Evolutionary conservation across 2,888 invertebrate genomes (phyloP).

Genomic region (Himalopsyche kuldschensis): DNA sequence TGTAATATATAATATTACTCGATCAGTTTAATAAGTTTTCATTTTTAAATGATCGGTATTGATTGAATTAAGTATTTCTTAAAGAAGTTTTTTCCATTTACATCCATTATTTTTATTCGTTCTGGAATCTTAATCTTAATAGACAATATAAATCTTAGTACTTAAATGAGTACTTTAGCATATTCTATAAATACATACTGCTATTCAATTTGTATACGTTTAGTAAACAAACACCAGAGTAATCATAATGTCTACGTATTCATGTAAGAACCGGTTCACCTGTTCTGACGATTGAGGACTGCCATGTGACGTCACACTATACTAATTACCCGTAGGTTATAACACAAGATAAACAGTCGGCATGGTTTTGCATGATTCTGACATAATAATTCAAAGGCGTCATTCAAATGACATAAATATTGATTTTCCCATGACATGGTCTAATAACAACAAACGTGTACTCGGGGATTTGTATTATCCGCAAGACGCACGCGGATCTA

Average conservation of each 20-base stretch:
- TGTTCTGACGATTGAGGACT: neutral
- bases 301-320: neutral
- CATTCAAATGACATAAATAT: neutral
- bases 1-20: too few relatives aligned
- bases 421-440: neutral
- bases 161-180: neutral
- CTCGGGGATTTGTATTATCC: neutral
- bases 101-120: neutral
- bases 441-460: neutral
- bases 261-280: neutral
- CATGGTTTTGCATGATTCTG: neutral
- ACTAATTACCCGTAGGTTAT: neutral
- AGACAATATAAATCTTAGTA: neutral
- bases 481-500: neutral
- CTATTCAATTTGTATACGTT: neutral
- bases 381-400: neutral
- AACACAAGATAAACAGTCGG: neutral
- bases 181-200: neutral
- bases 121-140: neutral
- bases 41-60: too few relatives aligned
- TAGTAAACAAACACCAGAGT: neutral
- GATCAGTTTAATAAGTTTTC: too few relatives aligned
- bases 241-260: neutral
- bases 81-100: too few relatives aligned
- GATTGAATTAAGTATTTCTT: too few relatives aligned